phyloP scores from a whole-genome alignment of 2,113 vertebrate genomes.

The Mus pahari region DNA sequence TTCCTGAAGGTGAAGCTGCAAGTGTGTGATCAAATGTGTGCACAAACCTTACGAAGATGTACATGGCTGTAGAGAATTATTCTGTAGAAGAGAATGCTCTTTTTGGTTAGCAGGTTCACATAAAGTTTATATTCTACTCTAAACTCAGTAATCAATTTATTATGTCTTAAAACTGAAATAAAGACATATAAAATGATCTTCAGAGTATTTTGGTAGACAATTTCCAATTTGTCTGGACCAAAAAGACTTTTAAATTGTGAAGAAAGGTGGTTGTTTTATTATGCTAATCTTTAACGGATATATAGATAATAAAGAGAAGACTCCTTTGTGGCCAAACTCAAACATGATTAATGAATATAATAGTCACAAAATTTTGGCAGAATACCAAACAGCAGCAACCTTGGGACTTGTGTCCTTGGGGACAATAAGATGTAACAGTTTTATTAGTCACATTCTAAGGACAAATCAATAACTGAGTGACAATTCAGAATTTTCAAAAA shows the following conservation, averaged over 20 bases:
- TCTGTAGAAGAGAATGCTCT: neutral
- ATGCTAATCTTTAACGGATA: neutral
- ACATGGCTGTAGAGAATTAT: neutral
- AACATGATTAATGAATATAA: neutral
- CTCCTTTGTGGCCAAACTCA: neutral
- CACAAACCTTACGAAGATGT: neutral
- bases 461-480: neutral
- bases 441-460: neutral
- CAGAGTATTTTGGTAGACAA: neutral
- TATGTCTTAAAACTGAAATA: neutral
- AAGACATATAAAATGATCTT: constrained; percentile 1
- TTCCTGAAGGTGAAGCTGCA: neutral
- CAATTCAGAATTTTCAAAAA: neutral
- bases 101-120: neutral
- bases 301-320: neutral
- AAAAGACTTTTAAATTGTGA: neutral
- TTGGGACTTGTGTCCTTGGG: constrained; percentile 29
- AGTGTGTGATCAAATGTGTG: neutral
- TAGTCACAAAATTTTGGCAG: constrained; percentile 41
- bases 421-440: neutral
- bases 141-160: neutral
- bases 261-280: neutral
- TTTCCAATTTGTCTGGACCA: constrained; percentile 21
- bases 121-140: neutral
- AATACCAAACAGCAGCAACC: neutral